A percentile compares a stretch with the other conserved stretches of the same genome.
Conservation (phyloP, 2,888 invertebrate genomes). For the Sinopyrophorus schimmeli region DNA sequence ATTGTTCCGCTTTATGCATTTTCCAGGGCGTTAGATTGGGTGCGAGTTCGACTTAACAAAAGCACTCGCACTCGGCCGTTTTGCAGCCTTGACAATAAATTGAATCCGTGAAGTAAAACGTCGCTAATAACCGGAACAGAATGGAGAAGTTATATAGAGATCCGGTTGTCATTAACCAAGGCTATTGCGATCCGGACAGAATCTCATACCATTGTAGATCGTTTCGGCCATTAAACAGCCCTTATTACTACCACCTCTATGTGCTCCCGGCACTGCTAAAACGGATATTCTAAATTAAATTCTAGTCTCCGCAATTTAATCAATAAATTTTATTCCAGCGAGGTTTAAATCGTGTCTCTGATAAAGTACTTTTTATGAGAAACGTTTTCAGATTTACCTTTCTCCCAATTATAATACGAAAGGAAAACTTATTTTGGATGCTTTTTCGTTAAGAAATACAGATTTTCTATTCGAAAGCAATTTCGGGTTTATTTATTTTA, state of each 20-base stretch:
- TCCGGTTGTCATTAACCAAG: conserved; percentile 33
- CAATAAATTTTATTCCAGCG: conserved; percentile 17
- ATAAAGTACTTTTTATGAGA: conserved; percentile 16
- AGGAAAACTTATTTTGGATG: no score
- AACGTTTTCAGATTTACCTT: conserved; percentile 8
- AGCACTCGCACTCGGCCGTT: conserved; percentile 31
- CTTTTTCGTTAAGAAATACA: no score
- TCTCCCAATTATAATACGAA: conserved; percentile 1
- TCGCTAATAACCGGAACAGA: conserved; percentile 39
- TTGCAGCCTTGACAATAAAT: conserved; percentile 37
- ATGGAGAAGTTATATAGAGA: conserved; percentile 32
- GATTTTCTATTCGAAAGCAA: no score
- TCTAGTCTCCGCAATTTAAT: conserved; percentile 21
- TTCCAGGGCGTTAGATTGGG: conserved; percentile 40
- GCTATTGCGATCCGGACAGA: conserved; percentile 30
- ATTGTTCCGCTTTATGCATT: conserved; percentile 44
- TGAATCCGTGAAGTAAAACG: conserved; percentile 37
- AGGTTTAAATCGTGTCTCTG: conserved; percentile 5
- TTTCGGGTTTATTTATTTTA: no score
- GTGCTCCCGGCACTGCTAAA: conserved; percentile 17
- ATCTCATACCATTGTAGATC: conserved; percentile 30
- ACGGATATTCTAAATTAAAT: conserved; percentile 30
- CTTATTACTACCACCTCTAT: conserved; percentile 29
- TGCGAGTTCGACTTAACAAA: conserved; percentile 37
- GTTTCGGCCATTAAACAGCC: conserved; percentile 32